Evolutionary conservation across 2,888 invertebrate genomes (phyloP).

Genomic region (Camptogramma bilineatum): DNA sequence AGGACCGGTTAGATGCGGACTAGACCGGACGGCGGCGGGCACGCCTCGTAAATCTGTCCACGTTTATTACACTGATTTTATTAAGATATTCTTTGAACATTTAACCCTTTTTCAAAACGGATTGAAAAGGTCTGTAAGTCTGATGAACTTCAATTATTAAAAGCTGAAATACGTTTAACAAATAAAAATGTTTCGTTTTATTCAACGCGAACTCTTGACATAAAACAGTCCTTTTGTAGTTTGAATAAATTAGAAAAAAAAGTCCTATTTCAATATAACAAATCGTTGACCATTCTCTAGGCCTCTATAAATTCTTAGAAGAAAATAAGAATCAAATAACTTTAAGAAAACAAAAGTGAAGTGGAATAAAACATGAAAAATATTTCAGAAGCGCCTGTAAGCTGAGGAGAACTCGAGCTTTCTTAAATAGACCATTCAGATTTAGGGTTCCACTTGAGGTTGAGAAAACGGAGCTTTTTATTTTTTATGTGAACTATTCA

Average conservation of each 20-base stretch:
- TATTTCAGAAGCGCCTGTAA: slow-evolving; percentile 39
- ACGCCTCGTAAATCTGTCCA: slow-evolving; percentile 63
- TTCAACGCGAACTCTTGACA: slow-evolving; percentile 8
- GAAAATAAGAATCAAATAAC: slow-evolving; percentile 22
- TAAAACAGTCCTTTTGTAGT: slow-evolving; percentile 5
- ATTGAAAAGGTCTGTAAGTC: slow-evolving; percentile 4
- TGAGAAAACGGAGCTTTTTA: slow-evolving; percentile 3
- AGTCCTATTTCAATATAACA: slow-evolving; percentile 5
- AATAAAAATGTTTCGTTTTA: slow-evolving; percentile 1
- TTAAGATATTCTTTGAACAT: slow-evolving; percentile 38
- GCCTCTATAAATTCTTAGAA: slow-evolving; percentile 5
- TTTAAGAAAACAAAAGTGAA: slow-evolving; percentile 24
- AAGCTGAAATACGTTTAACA: slow-evolving; percentile 1
- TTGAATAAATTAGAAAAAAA: neutral
- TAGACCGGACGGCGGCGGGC: slow-evolving; percentile 54
- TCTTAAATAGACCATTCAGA: slow-evolving; percentile 46
- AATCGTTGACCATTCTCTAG: neutral
- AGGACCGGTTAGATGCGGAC: slow-evolving; percentile 51
- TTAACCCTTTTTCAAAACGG: slow-evolving; percentile 15
- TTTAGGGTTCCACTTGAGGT: slow-evolving; percentile 42
- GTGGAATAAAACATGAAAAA: slow-evolving; percentile 34
- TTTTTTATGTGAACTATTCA: slow-evolving; percentile 1
- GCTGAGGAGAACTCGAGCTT: slow-evolving; percentile 43
- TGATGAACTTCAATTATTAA: slow-evolving; percentile 3
- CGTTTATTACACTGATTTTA: slow-evolving; percentile 63